These are phyloP conservation scores for Himantopus leucocephalus DNA, from an alignment of 2,113 vertebrate species.

Conservation along the genomic window DNA sequence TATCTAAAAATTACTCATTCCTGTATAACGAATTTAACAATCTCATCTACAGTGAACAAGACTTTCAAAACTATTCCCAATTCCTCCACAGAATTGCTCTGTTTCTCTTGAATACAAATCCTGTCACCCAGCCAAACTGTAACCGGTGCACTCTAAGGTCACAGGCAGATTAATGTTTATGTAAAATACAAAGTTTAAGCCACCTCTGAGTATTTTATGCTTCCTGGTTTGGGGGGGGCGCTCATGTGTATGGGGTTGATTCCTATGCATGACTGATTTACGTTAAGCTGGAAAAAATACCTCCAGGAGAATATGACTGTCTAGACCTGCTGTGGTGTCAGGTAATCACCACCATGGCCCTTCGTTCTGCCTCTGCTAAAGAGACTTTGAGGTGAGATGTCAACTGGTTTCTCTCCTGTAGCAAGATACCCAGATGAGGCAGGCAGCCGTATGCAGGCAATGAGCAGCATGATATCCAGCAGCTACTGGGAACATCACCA, in stretches of 20 bases:
- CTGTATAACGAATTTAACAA: constrained; percentile 48
- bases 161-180: background rate
- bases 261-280: background rate
- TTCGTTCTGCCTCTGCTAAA: background rate
- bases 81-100: background rate
- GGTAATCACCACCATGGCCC: background rate
- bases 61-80: background rate
- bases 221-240: background rate
- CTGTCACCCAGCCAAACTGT: background rate
- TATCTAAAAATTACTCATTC: constrained; percentile 66
- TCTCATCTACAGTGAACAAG: constrained; percentile 39
- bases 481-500: background rate
- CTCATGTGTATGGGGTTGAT: background rate
- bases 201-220: background rate
- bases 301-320: background rate
- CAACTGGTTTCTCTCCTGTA: background rate
- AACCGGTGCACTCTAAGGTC: background rate
- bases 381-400: background rate
- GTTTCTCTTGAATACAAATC: background rate
- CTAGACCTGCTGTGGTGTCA: background rate
- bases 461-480: background rate
- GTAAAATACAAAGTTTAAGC: background rate
- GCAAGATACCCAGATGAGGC: background rate
- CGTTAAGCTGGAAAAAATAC: background rate
- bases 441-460: background rate